Base-by-base conservation (phyloP, 2,797 vertebrate genomes). In the Sphenopsis melanotis region DNA sequence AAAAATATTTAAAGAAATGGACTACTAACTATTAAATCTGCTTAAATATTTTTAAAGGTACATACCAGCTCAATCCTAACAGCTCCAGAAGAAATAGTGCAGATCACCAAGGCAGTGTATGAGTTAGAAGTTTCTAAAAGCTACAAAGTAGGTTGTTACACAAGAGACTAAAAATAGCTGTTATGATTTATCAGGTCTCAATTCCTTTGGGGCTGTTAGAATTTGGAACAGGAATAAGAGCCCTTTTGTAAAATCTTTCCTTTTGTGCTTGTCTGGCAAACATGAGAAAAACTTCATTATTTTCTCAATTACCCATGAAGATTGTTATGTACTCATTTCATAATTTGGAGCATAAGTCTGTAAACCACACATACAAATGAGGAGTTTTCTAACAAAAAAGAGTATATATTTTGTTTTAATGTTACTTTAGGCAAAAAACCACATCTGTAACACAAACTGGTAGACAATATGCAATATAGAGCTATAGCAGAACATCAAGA, bases 391-490 rank as follows among this genome's bases (percentile, higher is more conserved):
- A 94, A 86, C 0, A 8, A 92, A 92, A 96, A 81, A 34, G 59
- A 94, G 89, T 86, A 77, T 61, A 84, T 91, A 47, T 95, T 55
- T 75, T 78, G 56, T 89, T 95, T 94, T 61, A 95, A 95, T 92
- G 87, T 84, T 90, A 95, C 53, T 95, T 83, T 68, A 92, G 84
- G 82, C 86, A 97, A 91, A 87, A 96, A 93, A 41, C 16, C 76
- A 95, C 65, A 86, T 96, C 94, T 88, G 85, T 90, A 95, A 97
- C 50, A 79, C 70, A 78, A 92, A 95, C 79, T 90, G 84, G 47
- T 57, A 84, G 57, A 89, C 87, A 96, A 86, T 72, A 91, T 75
- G 77, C 87, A 92, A 95, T 96, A 95, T 78, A 96, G 94, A 94
- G 80, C 89, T 91, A 72, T 52, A 84, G 93, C 39, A 95, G 92